A percentile compares a stretch with the other conserved stretches of the same genome.
Evolutionary conservation across 2,797 vertebrate genomes (phyloP).

Genomic region (Catostomus latipinnis): DNA sequence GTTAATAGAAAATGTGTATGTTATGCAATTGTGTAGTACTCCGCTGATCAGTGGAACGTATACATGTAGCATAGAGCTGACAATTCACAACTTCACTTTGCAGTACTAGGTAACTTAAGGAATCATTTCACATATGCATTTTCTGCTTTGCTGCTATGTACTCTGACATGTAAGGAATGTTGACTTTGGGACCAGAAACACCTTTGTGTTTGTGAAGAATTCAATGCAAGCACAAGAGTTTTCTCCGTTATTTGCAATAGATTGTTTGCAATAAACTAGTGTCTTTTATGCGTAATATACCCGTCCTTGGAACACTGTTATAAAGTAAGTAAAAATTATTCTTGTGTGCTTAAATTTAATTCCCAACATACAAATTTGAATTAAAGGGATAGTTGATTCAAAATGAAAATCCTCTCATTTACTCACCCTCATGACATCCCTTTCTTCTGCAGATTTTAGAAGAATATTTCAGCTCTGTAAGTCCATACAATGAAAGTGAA

Average conservation of each 20-base stretch:
- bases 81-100: background rate
- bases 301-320: background rate
- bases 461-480: no score
- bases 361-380: no score
- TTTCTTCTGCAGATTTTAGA: no score
- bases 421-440: no score
- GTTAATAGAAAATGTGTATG: slow-evolving; percentile 9
- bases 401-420: no score
- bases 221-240: no score
- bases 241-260: slow-evolving; percentile 34
- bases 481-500: no score
- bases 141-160: background rate
- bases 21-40: slow-evolving; percentile 17
- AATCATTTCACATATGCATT: background rate
- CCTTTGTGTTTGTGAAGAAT: slow-evolving; percentile 26
- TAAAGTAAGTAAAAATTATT: background rate
- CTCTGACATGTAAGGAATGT: background rate
- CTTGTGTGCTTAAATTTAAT: background rate
- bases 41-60: background rate
- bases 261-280: slow-evolving; percentile 29
- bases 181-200: slow-evolving; percentile 38
- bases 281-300: background rate
- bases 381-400: no score
- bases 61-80: background rate
- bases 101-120: background rate